phyloP scores from a whole-genome alignment of 2,888 invertebrate genomes.

The Glaucopsyche alexis region DNA sequence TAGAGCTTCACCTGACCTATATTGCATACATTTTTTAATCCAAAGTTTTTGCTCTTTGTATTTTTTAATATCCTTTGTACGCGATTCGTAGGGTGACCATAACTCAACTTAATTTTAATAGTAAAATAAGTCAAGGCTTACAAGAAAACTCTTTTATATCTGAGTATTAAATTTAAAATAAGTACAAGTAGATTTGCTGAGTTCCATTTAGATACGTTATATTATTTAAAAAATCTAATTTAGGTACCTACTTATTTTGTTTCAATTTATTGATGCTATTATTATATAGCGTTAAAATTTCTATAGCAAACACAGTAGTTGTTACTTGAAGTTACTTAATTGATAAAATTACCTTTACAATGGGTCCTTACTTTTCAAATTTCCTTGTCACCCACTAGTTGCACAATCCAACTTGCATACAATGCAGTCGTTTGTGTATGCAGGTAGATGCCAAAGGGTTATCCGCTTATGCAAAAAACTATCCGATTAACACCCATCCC shows the following conservation, averaged over 20 bases:
- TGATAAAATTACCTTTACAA: not conserved
- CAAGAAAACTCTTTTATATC: too few species aligned
- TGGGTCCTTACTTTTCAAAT: slow-evolving; percentile 24
- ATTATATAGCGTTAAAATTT: too few species aligned
- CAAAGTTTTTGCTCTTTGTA: slow-evolving; percentile 71
- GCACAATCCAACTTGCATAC: slow-evolving; percentile 57
- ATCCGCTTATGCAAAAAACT: slow-evolving; percentile 78
- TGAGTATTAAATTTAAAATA: too few species aligned
- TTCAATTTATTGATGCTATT: too few species aligned
- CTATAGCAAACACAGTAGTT: not conserved
- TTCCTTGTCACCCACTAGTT: slow-evolving; percentile 53
- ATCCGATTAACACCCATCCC: slow-evolving; percentile 76
- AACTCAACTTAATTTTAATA: slow-evolving; percentile 28
- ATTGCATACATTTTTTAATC: slow-evolving; percentile 69
- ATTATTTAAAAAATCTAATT: too few species aligned
- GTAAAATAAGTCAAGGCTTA: too few species aligned
- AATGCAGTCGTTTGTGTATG: slow-evolving; percentile 56
- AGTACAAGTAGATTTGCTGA: too few species aligned
- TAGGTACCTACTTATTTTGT: too few species aligned
- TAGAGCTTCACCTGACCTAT: slow-evolving; percentile 77
- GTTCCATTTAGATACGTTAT: too few species aligned
- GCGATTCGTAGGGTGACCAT: slow-evolving; percentile 52
- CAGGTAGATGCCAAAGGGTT: slow-evolving; percentile 75
- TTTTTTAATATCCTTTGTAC: slow-evolving; percentile 48
- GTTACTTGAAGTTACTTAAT: slow-evolving; percentile 24